These are phyloP conservation scores for Fragum whitleyi DNA, from an alignment of 2,888 invertebrate species.

Conservation along the genomic window DNA sequence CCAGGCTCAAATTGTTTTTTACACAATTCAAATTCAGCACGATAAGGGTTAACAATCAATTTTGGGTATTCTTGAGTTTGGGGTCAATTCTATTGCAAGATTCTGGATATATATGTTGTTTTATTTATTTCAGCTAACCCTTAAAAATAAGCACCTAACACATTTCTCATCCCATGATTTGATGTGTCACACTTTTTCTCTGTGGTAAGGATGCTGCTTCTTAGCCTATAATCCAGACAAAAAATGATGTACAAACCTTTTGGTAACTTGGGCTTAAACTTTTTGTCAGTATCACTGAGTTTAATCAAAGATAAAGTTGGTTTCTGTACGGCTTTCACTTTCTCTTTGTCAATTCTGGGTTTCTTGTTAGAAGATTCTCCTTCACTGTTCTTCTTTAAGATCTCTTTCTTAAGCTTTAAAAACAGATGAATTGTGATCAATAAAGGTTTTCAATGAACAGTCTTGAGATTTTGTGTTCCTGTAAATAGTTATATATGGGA, in stretches of 20 bases:
- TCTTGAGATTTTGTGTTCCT: background rate
- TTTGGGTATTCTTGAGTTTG: too few species aligned
- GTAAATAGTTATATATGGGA: background rate
- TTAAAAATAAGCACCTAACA: too few species aligned
- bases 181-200: too few species aligned
- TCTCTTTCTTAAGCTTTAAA: slow-evolving; percentile 8
- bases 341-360: slow-evolving; percentile 22
- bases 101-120: too few species aligned
- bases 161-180: too few species aligned
- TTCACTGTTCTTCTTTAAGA: slow-evolving; percentile 20
- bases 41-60: too few species aligned
- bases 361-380: background rate
- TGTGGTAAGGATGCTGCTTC: too few species aligned
- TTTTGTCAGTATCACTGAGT: slow-evolving; percentile 20
- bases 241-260: slow-evolving; percentile 8
- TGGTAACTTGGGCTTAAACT: slow-evolving; percentile 6
- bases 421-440: background rate
- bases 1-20: too few species aligned
- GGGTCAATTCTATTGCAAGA: too few species aligned
- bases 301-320: background rate
- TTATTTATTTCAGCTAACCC: too few species aligned
- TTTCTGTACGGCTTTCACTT: slow-evolving; percentile 15
- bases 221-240: too few species aligned
- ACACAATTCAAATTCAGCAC: too few species aligned
- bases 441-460: background rate